phyloP scores from a whole-genome alignment of 2,797 vertebrate genomes.

The Phoeniculus purpureus region DNA sequence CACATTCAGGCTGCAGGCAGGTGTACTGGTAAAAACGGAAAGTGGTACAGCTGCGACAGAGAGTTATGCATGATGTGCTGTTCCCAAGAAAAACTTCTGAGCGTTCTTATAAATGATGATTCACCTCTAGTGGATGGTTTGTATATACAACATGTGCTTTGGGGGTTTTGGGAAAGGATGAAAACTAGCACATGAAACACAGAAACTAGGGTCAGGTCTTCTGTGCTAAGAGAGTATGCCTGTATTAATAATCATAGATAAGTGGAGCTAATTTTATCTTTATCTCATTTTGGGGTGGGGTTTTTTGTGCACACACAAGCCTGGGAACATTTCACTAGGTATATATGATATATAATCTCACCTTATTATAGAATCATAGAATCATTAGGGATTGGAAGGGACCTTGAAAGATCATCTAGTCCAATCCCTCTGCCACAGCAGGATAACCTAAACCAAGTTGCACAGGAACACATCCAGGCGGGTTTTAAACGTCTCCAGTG shows the following conservation, averaged over 20 bases:
- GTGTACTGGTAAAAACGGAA: background rate
- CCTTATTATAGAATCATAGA: no score
- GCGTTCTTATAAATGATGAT: background rate
- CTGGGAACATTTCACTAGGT: background rate
- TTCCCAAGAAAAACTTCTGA: background rate
- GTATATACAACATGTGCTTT: background rate
- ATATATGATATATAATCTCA: background rate
- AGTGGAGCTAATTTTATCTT: background rate
- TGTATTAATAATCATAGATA: background rate
- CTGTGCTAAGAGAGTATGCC: background rate
- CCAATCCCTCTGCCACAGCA: no score
- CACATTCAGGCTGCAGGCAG: accelerated
- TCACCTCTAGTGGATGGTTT: background rate
- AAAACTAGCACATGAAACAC: background rate
- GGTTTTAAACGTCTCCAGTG: no score
- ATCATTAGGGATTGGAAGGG: no score
- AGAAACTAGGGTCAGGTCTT: background rate
- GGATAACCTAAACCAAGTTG: no score
- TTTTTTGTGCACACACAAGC: background rate
- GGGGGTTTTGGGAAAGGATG: background rate
- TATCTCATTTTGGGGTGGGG: no score
- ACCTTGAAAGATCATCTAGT: no score
- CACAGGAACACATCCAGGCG: no score
- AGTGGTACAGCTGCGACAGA: background rate
- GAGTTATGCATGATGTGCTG: background rate